Percentiles rank a stretch among this genome's conserved stretches.
phyloP scores from a whole-genome alignment of 2,797 vertebrate genomes.

The Paedocypris micromegethes region DNA sequence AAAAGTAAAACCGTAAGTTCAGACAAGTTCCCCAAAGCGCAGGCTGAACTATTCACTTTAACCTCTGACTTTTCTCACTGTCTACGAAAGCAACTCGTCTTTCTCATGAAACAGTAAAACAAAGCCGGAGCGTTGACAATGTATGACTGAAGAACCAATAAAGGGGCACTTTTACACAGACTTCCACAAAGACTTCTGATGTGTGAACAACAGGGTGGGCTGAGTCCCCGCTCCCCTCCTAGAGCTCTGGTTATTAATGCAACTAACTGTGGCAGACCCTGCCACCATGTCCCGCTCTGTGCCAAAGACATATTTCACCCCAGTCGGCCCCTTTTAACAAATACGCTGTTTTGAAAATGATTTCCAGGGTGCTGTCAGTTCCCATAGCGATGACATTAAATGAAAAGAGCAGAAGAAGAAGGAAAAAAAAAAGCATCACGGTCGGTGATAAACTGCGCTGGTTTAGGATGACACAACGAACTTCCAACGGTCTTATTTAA shows the following conservation, averaged over 20 bases:
- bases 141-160: constrained; percentile 69
- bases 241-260: constrained; percentile 77
- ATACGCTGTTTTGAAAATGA: constrained; percentile 84
- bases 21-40: constrained; percentile 11
- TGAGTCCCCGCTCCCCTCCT: constrained; percentile 65
- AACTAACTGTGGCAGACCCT: constrained; percentile 68
- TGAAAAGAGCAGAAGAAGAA: constrained; percentile 69
- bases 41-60: neutral
- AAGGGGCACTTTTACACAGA: constrained; percentile 64
- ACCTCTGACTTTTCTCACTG: neutral
- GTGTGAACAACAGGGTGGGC: constrained; percentile 67
- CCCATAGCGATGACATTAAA: constrained; percentile 85
- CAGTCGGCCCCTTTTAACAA: constrained; percentile 66
- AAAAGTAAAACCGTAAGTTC: neutral
- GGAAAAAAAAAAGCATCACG: constrained; percentile 72
- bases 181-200: constrained; percentile 68
- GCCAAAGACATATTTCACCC: constrained; percentile 78
- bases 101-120: constrained; percentile 21
- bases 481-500: constrained; percentile 72
- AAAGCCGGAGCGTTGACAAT: constrained; percentile 53
- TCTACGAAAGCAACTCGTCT: constrained; percentile 30
- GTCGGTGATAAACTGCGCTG: constrained; percentile 72
- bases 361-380: constrained; percentile 81
- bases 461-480: constrained; percentile 76
- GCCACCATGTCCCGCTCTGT: constrained; percentile 62